A percentile compares a stretch with the other conserved stretches of the same genome.
These are phyloP conservation scores for Tetraneura akinire DNA, from an alignment of 1,140 invertebrate genomes.

Conservation along the genomic window DNA sequence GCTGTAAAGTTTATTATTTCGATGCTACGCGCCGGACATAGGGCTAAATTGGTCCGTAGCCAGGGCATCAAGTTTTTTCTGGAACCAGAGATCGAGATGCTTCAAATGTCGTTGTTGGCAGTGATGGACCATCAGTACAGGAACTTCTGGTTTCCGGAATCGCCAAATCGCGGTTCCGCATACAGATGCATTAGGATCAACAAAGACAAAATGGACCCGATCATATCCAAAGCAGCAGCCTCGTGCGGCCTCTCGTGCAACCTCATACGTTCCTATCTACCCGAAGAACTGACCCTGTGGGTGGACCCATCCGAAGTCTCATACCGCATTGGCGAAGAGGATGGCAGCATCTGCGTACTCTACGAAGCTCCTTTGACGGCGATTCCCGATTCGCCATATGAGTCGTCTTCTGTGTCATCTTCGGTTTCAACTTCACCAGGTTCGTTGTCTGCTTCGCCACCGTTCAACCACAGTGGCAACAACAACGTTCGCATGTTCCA, in stretches of 20 bases:
- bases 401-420: neutral
- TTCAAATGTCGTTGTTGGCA: constrained; percentile 70
- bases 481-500: neutral
- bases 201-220: constrained; percentile 72
- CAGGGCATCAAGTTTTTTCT: constrained; percentile 11
- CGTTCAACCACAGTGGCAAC: neutral
- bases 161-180: constrained; percentile 92
- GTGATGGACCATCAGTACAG: constrained; percentile 94
- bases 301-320: constrained; percentile 94
- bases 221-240: constrained; percentile 82
- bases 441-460: neutral
- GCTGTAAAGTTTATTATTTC: constrained; percentile 39
- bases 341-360: constrained; percentile 38
- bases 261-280: constrained; percentile 91
- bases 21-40: constrained; percentile 22
- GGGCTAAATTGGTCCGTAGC: constrained; percentile 6
- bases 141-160: constrained; percentile 97
- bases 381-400: neutral
- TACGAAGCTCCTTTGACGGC: neutral
- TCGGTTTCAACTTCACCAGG: neutral
- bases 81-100: constrained; percentile 35
- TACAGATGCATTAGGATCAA: constrained; percentile 93
- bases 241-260: constrained; percentile 88
- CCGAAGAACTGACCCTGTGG: constrained; percentile 91
- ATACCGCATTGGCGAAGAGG: constrained; percentile 93